These are phyloP conservation scores for Hemithea aestivaria DNA, from an alignment of 2,888 invertebrate species.

Conservation along the genomic window DNA sequence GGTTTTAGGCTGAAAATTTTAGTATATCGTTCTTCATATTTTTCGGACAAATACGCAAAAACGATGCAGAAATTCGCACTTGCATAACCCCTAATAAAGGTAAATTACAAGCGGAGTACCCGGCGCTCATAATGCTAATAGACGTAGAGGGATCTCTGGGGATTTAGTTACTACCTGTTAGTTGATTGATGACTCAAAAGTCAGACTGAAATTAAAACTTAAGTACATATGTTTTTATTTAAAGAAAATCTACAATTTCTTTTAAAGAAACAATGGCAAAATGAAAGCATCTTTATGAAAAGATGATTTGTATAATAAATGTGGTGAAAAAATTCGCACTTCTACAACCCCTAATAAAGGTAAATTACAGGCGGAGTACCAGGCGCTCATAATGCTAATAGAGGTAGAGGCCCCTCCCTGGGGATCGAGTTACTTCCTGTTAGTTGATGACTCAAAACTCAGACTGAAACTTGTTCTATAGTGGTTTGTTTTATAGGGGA, in stretches of 20 bases:
- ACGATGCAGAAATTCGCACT: too few species aligned
- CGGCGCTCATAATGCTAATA: conserved; percentile 31
- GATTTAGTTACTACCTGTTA: conserved; percentile 25
- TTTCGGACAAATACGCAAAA: too few species aligned
- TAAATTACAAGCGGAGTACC: conserved; percentile 21
- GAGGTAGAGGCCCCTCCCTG: conserved; percentile 26
- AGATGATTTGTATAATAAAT: too few species aligned
- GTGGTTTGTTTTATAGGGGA: neutral
- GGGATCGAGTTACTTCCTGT: conserved; percentile 24
- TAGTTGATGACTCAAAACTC: conserved; percentile 16
- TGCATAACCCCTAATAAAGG: conserved; percentile 1
- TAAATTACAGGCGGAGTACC: conserved; percentile 21
- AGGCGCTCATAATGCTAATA: conserved; percentile 31
- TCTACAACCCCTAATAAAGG: conserved; percentile 1
- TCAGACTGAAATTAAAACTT: conserved; percentile 19
- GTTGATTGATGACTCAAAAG: conserved; percentile 12
- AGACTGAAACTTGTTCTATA: conserved; percentile 20
- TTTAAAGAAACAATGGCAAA: too few species aligned
- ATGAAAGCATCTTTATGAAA: too few species aligned
- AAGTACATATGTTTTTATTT: too few species aligned
- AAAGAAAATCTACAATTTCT: too few species aligned
- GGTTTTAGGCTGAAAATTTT: too few species aligned
- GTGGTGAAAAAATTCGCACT: too few species aligned
- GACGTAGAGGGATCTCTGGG: conserved; percentile 25
- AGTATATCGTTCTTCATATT: too few species aligned